These are phyloP conservation scores for Cinara cedri DNA, from an alignment of 2,888 invertebrate species.

Conservation along the genomic window DNA sequence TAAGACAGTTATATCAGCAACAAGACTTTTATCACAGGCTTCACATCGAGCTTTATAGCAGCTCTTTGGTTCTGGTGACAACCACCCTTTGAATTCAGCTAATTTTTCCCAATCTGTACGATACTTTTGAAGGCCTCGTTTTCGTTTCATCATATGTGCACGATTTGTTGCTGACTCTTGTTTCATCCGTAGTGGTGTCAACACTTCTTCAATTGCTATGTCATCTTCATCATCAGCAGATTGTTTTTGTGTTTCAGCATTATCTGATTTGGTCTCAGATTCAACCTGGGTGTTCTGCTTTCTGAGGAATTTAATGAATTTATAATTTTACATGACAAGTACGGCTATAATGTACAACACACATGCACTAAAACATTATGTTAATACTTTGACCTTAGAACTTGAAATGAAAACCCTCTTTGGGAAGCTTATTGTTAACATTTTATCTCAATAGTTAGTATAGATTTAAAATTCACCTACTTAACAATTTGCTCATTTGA, in stretches of 20 bases:
- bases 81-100: constrained; percentile 59
- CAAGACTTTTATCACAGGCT: constrained; percentile 59
- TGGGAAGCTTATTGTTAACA: constrained; percentile 13
- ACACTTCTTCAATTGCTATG: constrained; percentile 54
- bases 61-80: constrained; percentile 58
- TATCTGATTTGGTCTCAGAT: constrained; percentile 45
- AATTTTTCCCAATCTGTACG: constrained; percentile 60
- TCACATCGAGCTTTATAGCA: constrained; percentile 59
- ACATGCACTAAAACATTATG: constrained; percentile 57
- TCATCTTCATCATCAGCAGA: constrained; percentile 54
- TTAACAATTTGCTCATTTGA: background rate
- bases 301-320: constrained; percentile 54
- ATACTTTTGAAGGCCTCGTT: constrained; percentile 59
- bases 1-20: constrained; percentile 59
- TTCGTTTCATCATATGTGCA: constrained; percentile 52
- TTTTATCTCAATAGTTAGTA: constrained; percentile 1
- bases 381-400: constrained; percentile 56
- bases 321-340: constrained; percentile 49
- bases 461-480: constrained; percentile 9
- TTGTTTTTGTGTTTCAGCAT: constrained; percentile 39
- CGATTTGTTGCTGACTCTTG: constrained; percentile 52
- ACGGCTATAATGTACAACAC: constrained; percentile 52
- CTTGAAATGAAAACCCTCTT: constrained; percentile 49
- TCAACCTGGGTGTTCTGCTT: constrained; percentile 39
- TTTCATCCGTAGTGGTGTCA: constrained; percentile 53